Conservation (phyloP, 2,113 vertebrate species). For the Ibidorhyncha struthersii region DNA sequence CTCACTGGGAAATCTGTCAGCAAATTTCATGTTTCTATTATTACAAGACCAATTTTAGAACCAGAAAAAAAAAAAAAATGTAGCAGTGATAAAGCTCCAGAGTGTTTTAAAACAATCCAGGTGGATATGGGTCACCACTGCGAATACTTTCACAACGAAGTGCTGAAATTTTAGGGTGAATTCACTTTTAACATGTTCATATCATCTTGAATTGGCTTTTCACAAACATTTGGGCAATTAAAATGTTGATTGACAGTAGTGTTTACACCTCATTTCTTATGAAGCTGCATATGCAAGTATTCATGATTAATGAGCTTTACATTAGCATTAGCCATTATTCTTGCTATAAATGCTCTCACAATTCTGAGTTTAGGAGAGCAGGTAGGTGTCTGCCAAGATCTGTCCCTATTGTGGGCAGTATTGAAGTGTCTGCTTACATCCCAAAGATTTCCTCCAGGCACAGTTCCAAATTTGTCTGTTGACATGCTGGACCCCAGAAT, state of each 20-base stretch:
- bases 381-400: neutral
- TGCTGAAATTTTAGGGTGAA: neutral
- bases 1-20: slow-evolving; percentile 59
- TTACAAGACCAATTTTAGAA: slow-evolving; percentile 40
- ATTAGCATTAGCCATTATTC: neutral
- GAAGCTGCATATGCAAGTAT: neutral
- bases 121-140: neutral
- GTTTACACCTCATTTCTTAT: slow-evolving; percentile 13
- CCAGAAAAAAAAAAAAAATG: neutral
- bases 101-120: neutral
- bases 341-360: neutral
- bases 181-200: neutral
- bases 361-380: neutral
- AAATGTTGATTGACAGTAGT: slow-evolving; percentile 9
- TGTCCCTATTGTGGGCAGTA: neutral
- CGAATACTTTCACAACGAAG: neutral
- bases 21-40: slow-evolving; percentile 40
- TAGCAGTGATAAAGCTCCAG: neutral
- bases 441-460: neutral
- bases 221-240: neutral
- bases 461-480: neutral
- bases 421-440: neutral
- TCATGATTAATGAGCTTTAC: neutral
- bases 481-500: neutral
- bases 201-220: neutral